phyloP scores from a whole-genome alignment of 2,888 invertebrate genomes.

The Chloroclystis v-ata region DNA sequence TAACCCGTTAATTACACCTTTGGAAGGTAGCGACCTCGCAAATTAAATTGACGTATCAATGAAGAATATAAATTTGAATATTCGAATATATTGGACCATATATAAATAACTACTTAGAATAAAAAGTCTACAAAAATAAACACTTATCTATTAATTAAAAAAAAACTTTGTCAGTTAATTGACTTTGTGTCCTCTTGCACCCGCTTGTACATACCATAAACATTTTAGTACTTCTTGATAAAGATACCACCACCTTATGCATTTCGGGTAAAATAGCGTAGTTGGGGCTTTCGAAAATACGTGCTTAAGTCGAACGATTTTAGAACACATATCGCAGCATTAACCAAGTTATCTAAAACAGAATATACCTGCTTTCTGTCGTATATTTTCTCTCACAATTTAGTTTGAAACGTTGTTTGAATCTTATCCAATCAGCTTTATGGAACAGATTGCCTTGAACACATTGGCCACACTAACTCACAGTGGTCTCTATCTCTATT shows the following conservation, averaged over 20 bases:
- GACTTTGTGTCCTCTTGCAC: too few relatives aligned
- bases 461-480: slow-evolving; percentile 30
- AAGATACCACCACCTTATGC: too few relatives aligned
- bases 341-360: slow-evolving; percentile 1
- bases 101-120: too few relatives aligned
- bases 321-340: background rate
- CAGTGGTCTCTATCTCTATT: slow-evolving; percentile 41
- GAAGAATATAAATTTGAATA: too few relatives aligned
- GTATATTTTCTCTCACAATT: background rate
- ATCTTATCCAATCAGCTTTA: slow-evolving; percentile 38
- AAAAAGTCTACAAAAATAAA: too few relatives aligned
- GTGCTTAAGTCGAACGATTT: slow-evolving; percentile 1
- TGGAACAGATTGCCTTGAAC: slow-evolving; percentile 24
- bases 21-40: slow-evolving; percentile 6
- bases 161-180: too few relatives aligned
- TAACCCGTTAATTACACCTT: slow-evolving; percentile 15
- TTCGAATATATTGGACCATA: too few relatives aligned
- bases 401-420: slow-evolving; percentile 7
- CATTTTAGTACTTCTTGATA: too few relatives aligned
- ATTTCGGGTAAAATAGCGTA: background rate
- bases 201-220: background rate
- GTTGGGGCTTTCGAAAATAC: background rate
- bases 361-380: background rate
- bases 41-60: background rate
- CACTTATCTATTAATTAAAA: too few relatives aligned